Evolutionary conservation across 2,888 invertebrate species (phyloP).

Genomic region (Chamaedrilus cognettii): DNA sequence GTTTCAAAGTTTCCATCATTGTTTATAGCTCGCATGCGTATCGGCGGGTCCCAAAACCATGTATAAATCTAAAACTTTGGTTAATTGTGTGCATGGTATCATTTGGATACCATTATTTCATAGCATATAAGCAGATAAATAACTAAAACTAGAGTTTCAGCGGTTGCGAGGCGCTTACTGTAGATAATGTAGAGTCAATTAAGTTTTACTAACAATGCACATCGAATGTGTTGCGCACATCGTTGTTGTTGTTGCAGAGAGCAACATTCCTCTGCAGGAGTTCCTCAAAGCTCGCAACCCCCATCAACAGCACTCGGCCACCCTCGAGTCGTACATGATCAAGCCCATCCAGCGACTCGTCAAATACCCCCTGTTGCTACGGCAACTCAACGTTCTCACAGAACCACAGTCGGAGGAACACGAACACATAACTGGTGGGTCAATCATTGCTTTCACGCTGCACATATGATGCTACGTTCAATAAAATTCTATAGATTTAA

Average conservation of each 20-base stretch:
- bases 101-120: no score
- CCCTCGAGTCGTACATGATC: constrained; percentile 96
- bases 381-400: constrained; percentile 92
- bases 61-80: no score
- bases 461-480: no score
- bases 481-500: no score
- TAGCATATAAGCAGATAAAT: no score
- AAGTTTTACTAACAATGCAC: neutral
- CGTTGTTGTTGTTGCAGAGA: constrained; percentile 66
- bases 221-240: neutral
- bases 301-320: constrained; percentile 94
- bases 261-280: constrained; percentile 94
- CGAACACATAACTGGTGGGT: constrained; percentile 74
- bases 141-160: no score
- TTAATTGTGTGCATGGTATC: no score
- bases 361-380: constrained; percentile 88
- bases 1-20: no score
- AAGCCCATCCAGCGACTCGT: constrained; percentile 98
- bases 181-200: neutral
- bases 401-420: constrained; percentile 92
- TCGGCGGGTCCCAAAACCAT: no score
- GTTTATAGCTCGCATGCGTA: no score
- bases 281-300: constrained; percentile 93
- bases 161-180: no score
- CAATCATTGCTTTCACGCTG: no score